Percentiles rank a stretch among this genome's conserved stretches.
These are phyloP conservation scores for Cotesia chilonis DNA, from an alignment of 1,140 invertebrate genomes.

Conservation along the genomic window DNA sequence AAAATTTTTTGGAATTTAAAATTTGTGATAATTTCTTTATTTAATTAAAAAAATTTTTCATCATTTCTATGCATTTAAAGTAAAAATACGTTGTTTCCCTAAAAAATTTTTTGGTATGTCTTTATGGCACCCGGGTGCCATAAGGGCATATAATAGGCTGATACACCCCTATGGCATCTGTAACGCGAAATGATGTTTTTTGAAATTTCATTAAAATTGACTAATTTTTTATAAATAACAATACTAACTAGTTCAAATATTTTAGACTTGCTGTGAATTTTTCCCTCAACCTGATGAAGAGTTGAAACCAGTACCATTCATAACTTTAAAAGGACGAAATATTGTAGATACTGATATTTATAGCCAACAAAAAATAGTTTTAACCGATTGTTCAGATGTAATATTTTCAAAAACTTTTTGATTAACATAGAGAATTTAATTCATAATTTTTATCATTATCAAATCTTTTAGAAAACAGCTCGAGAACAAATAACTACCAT, in stretches of 20 bases:
- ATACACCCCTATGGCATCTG: no score
- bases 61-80: no score
- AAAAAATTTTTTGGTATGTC: no score
- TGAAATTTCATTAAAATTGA: background rate
- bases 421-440: background rate
- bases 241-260: background rate
- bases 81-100: no score
- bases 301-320: slow-evolving; percentile 45
- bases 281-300: slow-evolving; percentile 34
- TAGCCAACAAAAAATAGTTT: slow-evolving; percentile 36
- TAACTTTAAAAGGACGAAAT: slow-evolving; percentile 40
- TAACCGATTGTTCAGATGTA: slow-evolving; percentile 43
- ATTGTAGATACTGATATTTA: slow-evolving; percentile 34
- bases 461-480: background rate
- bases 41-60: no score
- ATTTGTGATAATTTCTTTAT: no score
- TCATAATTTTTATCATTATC: background rate
- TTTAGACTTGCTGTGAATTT: slow-evolving; percentile 46
- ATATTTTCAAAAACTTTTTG: background rate
- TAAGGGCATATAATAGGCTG: no score
- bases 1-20: no score
- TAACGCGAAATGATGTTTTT: background rate
- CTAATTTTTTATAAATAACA: background rate
- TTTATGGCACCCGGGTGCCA: no score
- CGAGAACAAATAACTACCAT: slow-evolving; percentile 43